Base-by-base conservation (phyloP, 2,113 vertebrate species). In the Ctenodactylus gundi region DNA sequence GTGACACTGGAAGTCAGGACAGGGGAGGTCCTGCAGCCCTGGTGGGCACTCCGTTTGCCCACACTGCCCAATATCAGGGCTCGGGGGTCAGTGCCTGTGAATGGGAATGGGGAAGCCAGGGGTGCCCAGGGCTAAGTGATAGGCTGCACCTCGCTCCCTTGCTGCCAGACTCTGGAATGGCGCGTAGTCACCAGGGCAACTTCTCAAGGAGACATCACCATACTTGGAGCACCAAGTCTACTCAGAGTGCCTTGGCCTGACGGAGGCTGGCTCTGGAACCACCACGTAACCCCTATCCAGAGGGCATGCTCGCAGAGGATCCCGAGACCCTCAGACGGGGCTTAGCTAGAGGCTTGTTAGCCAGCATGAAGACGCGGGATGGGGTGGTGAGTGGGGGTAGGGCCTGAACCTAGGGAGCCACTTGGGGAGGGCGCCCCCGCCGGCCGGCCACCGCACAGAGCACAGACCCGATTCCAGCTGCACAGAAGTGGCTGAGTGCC, bases 401-500 rank as follows among this genome's bases (percentile, higher is more conserved):
- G 13, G 18, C 29, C 41, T 49, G 44, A 72, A 65, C 53, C 1
- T 9, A 4, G 29, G 58, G 4, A 53, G 34, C 62, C 49, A 82
- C 29, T 4, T 1, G 31, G 29, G 67, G 25, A 72, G 41, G 15
- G 73, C 70, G 36, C 70, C 90, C 82, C 29, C 29, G 31, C 12
- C 68, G 1, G 3, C 85, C 90, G 31, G n/a, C n/a, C n/a, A n/a
- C n/a, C n/a, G n/a, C n/a, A n/a, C n/a, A n/a, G n/a, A 49, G 25
- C 67, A 49, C 39, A 31, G 25, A 27, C 85, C 65, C 36, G 23
- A 20, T 73, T 64, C 85, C 44, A 70, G 44, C 75, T 76, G n/a
- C 23, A 20, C 75, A 55, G 64, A 85, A 46, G 70, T 91, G 92
- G 94, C 95, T 12, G 29, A 18, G 85, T 0, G 90, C 84, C 95